A percentile compares a stretch with the other conserved stretches of the same genome.
phyloP scores from a whole-genome alignment of 1,140 invertebrate species.

The Calosoma granatense region DNA sequence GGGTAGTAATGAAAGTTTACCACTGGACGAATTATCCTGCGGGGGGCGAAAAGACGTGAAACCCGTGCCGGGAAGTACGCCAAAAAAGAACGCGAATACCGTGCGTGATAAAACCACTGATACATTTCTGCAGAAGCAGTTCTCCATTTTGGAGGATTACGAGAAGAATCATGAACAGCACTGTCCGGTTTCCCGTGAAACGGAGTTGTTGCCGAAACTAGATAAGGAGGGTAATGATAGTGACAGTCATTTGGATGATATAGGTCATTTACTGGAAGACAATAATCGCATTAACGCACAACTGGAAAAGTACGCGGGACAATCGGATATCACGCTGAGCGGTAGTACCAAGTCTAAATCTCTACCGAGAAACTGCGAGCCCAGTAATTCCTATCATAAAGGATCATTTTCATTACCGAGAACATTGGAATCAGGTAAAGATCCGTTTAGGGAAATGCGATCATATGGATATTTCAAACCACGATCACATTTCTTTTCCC shows the following conservation, averaged over 20 bases:
- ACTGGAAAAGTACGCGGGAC: slow-evolving; percentile 2
- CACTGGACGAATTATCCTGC: background rate
- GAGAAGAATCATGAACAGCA: background rate
- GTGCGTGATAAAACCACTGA: background rate
- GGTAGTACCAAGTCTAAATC: slow-evolving; percentile 1
- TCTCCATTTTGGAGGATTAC: slow-evolving; percentile 1
- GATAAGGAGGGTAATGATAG: background rate
- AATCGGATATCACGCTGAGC: background rate
- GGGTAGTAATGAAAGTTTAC: slow-evolving; percentile 3
- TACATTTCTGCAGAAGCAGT: background rate
- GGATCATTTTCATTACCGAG: slow-evolving; percentile 6
- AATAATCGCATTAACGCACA: background rate
- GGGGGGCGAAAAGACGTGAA: background rate
- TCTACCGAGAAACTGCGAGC: background rate
- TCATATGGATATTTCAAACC: slow-evolving; percentile 1
- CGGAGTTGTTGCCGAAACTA: background rate
- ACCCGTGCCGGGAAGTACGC: too few relatives aligned
- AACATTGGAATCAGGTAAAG: background rate
- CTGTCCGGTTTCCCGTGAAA: background rate
- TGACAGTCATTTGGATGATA: background rate
- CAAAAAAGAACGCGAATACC: background rate
- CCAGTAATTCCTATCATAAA: background rate
- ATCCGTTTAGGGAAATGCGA: background rate
- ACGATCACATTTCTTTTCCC: background rate
- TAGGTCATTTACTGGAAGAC: background rate